A percentile compares a stretch with the other conserved stretches of the same genome.
These are phyloP conservation scores for Silurus meridionalis DNA, from an alignment of 2,113 vertebrate genomes.

Conservation along the genomic window DNA sequence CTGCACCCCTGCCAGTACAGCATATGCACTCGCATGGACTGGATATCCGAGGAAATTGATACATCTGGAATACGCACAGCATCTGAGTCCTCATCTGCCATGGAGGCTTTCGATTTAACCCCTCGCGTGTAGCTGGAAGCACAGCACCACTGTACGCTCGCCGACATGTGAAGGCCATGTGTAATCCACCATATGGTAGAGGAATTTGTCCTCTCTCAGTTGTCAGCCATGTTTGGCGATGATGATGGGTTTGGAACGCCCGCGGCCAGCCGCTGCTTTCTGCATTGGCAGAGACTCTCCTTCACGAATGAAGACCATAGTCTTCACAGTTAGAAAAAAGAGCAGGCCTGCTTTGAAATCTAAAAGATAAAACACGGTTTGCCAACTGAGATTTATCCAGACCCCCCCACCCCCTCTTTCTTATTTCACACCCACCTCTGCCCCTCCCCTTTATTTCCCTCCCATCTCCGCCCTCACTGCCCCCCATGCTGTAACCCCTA, in stretches of 20 bases:
- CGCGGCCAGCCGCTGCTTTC: slow-evolving; percentile 36
- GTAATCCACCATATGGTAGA: slow-evolving; percentile 54
- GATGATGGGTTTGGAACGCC: slow-evolving; percentile 27
- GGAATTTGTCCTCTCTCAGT: slow-evolving; percentile 45
- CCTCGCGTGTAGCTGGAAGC: slow-evolving; percentile 35
- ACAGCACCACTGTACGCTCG: slow-evolving; percentile 31
- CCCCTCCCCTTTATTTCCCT: slow-evolving; percentile 32
- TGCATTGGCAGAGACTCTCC: slow-evolving; percentile 54
- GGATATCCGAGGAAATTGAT: slow-evolving; percentile 91
- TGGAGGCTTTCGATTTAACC: slow-evolving; percentile 55
- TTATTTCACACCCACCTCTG: slow-evolving; percentile 29
- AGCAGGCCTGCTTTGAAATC: not conserved
- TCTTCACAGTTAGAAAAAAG: not conserved
- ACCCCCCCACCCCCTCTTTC: slow-evolving; percentile 18
- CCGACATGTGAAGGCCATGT: slow-evolving; percentile 38
- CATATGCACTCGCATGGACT: slow-evolving; percentile 93
- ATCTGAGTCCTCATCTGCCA: slow-evolving; percentile 89
- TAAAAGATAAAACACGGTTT: slow-evolving; percentile 44
- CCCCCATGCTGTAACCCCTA: slow-evolving; percentile 46
- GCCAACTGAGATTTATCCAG: slow-evolving; percentile 39
- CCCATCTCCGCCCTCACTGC: slow-evolving; percentile 32
- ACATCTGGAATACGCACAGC: slow-evolving; percentile 88
- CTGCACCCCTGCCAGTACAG: slow-evolving; percentile 84
- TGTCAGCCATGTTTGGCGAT: slow-evolving; percentile 42
- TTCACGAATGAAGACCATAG: slow-evolving; percentile 38